phyloP scores from a whole-genome alignment of 2,797 vertebrate species.

The Danio aesculapii region DNA sequence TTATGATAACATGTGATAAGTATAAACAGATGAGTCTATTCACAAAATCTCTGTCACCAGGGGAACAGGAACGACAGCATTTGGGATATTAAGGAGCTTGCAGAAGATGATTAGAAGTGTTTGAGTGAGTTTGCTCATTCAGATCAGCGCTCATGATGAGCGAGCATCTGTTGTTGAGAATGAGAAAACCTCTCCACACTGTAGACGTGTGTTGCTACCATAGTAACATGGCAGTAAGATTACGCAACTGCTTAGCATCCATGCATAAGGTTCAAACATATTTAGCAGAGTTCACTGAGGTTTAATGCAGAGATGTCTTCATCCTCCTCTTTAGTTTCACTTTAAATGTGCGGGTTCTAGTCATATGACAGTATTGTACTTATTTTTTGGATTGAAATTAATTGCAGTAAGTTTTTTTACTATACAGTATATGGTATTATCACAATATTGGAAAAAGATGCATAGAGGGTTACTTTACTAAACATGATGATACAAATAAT shows the following conservation, averaged over 20 bases:
- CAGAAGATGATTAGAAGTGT: background rate
- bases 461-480: too few species aligned
- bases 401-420: too few species aligned
- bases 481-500: too few species aligned
- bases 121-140: background rate
- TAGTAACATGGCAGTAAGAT: background rate
- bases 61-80: background rate
- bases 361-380: too few species aligned
- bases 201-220: conserved; percentile 1
- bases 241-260: conserved; percentile 9
- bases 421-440: too few species aligned
- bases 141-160: background rate
- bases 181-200: background rate
- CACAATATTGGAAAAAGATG: too few species aligned
- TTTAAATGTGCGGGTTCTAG: background rate
- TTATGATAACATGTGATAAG: background rate
- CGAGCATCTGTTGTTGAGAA: background rate
- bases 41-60: background rate
- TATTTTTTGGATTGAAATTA: too few species aligned
- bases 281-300: background rate
- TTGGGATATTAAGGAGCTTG: background rate
- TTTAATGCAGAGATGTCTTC: background rate
- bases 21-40: background rate
- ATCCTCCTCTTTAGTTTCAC: background rate
- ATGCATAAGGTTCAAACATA: background rate